These are phyloP conservation scores for Urocolius indicus DNA, from an alignment of 2,113 vertebrate species.

Conservation along the genomic window DNA sequence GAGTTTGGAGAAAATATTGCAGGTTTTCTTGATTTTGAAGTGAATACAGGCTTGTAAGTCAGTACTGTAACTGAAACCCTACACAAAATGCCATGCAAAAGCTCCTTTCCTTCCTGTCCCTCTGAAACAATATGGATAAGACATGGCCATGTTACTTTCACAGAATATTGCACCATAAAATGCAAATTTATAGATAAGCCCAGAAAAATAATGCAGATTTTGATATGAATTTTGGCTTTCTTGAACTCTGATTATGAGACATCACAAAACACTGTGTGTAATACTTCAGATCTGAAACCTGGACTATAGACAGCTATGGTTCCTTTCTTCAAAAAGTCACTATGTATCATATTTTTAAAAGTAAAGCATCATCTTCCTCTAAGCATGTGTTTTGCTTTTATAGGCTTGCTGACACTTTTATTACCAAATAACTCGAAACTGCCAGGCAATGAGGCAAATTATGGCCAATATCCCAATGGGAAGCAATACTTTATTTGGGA, in stretches of 20 bases:
- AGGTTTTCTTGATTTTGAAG: neutral
- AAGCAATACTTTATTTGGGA: conserved; percentile 50
- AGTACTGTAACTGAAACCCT: neutral
- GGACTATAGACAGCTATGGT: neutral
- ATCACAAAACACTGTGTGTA: neutral
- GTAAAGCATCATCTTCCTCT: conserved; percentile 35
- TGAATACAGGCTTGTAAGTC: neutral
- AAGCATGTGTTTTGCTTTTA: conserved; percentile 59
- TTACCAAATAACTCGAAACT: conserved; percentile 60
- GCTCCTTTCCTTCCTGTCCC: neutral
- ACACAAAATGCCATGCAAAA: neutral
- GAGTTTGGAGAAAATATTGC: neutral
- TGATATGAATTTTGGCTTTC: neutral
- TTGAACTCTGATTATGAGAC: conserved; percentile 6
- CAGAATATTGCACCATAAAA: neutral
- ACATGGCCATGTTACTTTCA: neutral
- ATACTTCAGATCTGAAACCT: neutral
- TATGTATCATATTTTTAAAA: neutral
- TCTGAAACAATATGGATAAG: neutral
- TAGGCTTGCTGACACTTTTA: conserved; percentile 65
- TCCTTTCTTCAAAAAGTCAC: conserved; percentile 3
- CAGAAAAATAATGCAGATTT: neutral
- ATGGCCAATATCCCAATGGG: conserved; percentile 57
- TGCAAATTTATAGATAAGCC: neutral
- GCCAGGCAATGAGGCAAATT: conserved; percentile 59